These are phyloP conservation scores for Microcebus ravelobensis DNA, from an alignment of 2,113 vertebrate species.

Conservation along the genomic window DNA sequence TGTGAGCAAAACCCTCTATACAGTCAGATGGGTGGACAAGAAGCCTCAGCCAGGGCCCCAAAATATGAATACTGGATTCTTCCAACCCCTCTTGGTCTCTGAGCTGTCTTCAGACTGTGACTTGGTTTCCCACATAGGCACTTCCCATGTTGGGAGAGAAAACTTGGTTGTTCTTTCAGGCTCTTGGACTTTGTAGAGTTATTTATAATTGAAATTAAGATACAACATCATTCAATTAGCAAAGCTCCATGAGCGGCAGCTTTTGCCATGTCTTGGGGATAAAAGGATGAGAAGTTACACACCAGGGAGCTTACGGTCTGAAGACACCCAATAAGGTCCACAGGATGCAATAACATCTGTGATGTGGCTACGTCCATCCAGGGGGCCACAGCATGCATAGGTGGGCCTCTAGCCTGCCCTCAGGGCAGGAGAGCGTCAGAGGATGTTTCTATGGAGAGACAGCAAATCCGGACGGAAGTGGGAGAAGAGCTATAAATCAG, in stretches of 20 bases:
- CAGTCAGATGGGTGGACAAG: not conserved
- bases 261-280: not conserved
- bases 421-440: too few species aligned
- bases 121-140: not conserved
- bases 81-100: not conserved
- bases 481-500: not conserved
- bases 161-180: not conserved
- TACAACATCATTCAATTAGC: not conserved
- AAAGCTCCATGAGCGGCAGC: not conserved
- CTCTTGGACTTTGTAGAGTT: not conserved
- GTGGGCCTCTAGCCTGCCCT: not conserved
- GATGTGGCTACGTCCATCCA: not conserved
- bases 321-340: not conserved
- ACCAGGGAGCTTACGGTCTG: rapidly evolving
- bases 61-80: not conserved
- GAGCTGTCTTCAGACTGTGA: not conserved
- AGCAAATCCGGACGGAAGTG: not conserved
- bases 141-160: not conserved
- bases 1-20: not conserved
- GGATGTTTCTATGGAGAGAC: not conserved
- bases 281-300: rapidly evolving
- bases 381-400: rapidly evolving
- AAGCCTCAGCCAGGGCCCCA: not conserved
- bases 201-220: not conserved
- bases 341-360: too few species aligned